Conservation (phyloP, 2,113 vertebrate genomes). For the Hipposideros armiger region DNA sequence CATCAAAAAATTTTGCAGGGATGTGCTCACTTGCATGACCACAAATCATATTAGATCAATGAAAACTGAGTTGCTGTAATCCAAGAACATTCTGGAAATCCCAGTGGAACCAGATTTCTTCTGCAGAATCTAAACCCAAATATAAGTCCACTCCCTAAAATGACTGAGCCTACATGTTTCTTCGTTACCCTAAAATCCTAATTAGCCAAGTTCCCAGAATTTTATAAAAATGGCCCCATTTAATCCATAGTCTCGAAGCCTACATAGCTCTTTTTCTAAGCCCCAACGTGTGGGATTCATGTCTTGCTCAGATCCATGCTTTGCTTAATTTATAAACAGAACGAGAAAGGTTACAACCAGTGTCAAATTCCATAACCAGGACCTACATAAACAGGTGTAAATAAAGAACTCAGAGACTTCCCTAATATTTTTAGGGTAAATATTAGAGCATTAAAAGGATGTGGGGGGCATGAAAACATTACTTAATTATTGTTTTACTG, state of each 20-base stretch:
- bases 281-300: background rate
- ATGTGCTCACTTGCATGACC: background rate
- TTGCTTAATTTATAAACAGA: constrained; percentile 43
- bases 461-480: background rate
- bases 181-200: constrained; percentile 52
- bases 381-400: background rate
- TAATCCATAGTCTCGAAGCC: background rate
- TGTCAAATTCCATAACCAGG: background rate
- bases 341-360: background rate
- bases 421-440: background rate
- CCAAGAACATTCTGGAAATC: constrained; percentile 23
- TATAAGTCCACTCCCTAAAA: background rate
- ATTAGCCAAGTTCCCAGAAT: background rate
- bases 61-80: constrained; percentile 26
- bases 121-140: background rate
- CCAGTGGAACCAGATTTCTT: background rate
- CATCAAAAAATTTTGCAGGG: background rate
- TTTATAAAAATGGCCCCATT: background rate
- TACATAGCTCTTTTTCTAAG: constrained; percentile 23
- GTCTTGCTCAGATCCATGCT: background rate
- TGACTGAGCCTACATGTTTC: background rate
- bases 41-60: constrained; percentile 3
- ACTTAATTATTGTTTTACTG: constrained; percentile 10
- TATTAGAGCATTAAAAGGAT: background rate
- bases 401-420: background rate